These are phyloP conservation scores for Apodemus agrarius DNA, from an alignment of 2,797 vertebrate genomes.

Conservation along the genomic window DNA sequence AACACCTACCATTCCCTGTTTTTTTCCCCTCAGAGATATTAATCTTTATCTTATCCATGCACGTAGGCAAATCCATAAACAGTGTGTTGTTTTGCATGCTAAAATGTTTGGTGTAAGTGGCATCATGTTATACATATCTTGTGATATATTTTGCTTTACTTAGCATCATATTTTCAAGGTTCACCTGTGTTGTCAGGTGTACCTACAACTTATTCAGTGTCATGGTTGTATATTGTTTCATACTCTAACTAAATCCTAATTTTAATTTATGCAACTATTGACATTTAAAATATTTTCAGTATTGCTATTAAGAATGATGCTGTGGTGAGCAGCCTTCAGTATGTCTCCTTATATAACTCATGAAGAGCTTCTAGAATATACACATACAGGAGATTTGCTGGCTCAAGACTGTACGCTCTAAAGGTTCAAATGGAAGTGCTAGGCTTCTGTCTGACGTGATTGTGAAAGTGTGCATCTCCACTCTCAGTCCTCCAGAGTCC, in stretches of 20 bases:
- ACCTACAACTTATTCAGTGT: background rate
- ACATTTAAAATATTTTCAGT: background rate
- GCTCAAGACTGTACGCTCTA: background rate
- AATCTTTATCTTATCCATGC: background rate
- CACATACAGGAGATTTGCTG: background rate
- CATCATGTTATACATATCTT: background rate
- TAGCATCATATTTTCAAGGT: background rate
- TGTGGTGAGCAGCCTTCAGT: background rate
- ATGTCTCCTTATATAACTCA: background rate
- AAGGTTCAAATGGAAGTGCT: background rate
- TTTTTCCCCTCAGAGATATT: background rate
- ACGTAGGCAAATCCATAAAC: background rate
- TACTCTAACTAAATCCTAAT: background rate
- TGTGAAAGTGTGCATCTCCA: background rate
- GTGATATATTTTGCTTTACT: slow-evolving; percentile 14
- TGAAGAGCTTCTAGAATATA: background rate
- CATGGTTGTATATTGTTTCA: background rate
- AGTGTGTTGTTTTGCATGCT: background rate
- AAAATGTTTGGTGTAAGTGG: background rate
- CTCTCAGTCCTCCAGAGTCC: background rate
- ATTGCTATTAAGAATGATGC: background rate
- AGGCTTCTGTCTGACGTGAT: background rate
- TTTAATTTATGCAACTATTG: slow-evolving; percentile 1
- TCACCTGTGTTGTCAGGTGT: background rate
- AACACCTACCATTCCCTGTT: background rate